Evolutionary conservation across 2,888 invertebrate species (phyloP), one percentile per base, ranked within the genome.

Genomic region (Opisthograptis luteolata): DNA sequence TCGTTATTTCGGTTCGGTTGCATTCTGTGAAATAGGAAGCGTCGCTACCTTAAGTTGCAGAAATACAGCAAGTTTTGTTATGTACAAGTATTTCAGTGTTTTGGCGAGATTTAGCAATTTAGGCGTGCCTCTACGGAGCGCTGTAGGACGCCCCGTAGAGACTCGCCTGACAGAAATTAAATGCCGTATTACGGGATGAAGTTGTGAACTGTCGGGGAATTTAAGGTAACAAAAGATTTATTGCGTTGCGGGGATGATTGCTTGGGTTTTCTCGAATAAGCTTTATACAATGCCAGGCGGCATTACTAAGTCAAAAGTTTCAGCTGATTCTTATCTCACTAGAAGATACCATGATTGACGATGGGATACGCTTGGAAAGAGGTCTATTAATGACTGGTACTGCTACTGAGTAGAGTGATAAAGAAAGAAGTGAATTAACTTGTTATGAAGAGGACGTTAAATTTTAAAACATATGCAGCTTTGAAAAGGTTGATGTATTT

Each of bases 101-200:
- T 50, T 44, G 35, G 44, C 13, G 55, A 58, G 59, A 60, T 60
- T 60, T 60, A 62, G 51, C 39, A 51, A 51, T 36, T 52, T 46
- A n/a, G n/a, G n/a, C n/a, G n/a, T n/a, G n/a, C n/a, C n/a, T n/a
- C n/a, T n/a, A n/a, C n/a, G n/a, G n/a, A n/a, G n/a, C n/a, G n/a
- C n/a, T n/a, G n/a, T n/a, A n/a, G n/a, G 43, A 52, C 40, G 48
- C 39, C 47, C 58, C 49, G 50, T 44, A 54, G 61, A 50, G 54
- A 50, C 44, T 20, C 30, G 31, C 30, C 46, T 37, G 37, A 47
- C 45, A 39, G 28, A 55, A 52, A 58, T 53, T 58, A 55, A 57
- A 60, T 55, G 48, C 49, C 32, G 36, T 43, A 47, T 50, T 42
- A 31, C 25, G 39, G 46, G 40, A 42, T 43, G 42, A 34, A 60